Conservation (phyloP, 1,140 invertebrate genomes). For the Platyscapa corneri region DNA sequence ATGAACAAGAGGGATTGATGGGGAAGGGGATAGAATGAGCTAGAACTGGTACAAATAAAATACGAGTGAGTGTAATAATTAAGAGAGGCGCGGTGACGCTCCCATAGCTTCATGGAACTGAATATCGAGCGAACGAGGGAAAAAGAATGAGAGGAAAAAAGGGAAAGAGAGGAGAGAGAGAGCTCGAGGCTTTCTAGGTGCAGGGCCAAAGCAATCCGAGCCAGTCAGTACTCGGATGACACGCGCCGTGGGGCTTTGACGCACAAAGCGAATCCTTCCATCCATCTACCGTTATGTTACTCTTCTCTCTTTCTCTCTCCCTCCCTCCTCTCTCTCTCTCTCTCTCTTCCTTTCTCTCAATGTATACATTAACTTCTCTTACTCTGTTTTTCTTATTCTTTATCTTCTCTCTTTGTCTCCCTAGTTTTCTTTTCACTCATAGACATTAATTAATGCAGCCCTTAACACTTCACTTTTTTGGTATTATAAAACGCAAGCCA, state of each 20-base stretch:
- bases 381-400: neutral
- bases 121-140: slow-evolving; percentile 4
- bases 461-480: neutral
- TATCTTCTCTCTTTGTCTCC: neutral
- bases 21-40: neutral
- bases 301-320: too few relatives aligned
- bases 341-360: neutral
- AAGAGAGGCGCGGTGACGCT: neutral
- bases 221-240: slow-evolving; percentile 23
- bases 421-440: neutral
- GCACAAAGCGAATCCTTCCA: slow-evolving; percentile 17
- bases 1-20: neutral
- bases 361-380: too few relatives aligned
- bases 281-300: too few relatives aligned
- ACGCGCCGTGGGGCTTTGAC: slow-evolving; percentile 32
- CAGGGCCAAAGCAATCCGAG: slow-evolving; percentile 11
- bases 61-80: slow-evolving; percentile 19
- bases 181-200: neutral
- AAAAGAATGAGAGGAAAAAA: neutral
- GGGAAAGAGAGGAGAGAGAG: neutral
- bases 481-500: neutral
- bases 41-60: slow-evolving; percentile 29
- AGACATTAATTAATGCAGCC: slow-evolving; percentile 5
- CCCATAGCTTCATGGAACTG: neutral
- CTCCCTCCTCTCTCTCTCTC: slow-evolving; percentile 15